A percentile compares a stretch with the other conserved stretches of the same genome.
These are phyloP conservation scores for Cryptophagus acutangulus DNA, from an alignment of 2,888 invertebrate species.

Conservation along the genomic window DNA sequence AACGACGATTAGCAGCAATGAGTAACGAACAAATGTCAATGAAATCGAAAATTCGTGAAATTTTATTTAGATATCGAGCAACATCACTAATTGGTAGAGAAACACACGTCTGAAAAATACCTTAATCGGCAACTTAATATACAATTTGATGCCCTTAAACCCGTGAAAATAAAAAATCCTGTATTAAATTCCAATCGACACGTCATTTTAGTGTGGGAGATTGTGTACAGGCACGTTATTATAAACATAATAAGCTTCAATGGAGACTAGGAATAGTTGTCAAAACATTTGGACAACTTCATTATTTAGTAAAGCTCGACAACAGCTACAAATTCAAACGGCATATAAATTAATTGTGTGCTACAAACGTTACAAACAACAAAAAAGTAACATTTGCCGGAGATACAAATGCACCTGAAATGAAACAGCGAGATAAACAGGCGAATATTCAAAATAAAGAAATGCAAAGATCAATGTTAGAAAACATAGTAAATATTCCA, in stretches of 20 bases:
- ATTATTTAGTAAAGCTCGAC: not conserved
- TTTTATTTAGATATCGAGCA: not conserved
- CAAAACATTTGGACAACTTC: not conserved
- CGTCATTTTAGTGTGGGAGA: conserved; percentile 1
- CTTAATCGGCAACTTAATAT: not conserved
- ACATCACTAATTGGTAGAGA: not conserved
- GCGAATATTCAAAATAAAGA: not conserved
- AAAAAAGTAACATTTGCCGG: not conserved
- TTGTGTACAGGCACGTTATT: conserved; percentile 2
- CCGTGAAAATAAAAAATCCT: not conserved
- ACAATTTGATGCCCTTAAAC: not conserved
- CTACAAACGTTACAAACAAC: not conserved
- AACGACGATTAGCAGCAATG: not conserved
- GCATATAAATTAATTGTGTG: not conserved
- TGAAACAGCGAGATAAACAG: not conserved
- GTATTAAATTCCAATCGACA: not conserved
- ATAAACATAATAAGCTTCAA: not conserved
- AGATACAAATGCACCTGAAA: not conserved
- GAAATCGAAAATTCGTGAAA: not conserved
- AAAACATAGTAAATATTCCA: not conserved
- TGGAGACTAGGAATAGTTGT: not conserved
- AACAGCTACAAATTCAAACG: not conserved
- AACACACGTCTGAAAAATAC: conserved; percentile 1
- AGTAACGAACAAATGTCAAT: not conserved
- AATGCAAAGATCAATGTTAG: not conserved